Evolutionary conservation across 2,888 invertebrate genomes (phyloP), one percentile per base, ranked within the genome.

Genomic region (Protodeltote pygarga): DNA sequence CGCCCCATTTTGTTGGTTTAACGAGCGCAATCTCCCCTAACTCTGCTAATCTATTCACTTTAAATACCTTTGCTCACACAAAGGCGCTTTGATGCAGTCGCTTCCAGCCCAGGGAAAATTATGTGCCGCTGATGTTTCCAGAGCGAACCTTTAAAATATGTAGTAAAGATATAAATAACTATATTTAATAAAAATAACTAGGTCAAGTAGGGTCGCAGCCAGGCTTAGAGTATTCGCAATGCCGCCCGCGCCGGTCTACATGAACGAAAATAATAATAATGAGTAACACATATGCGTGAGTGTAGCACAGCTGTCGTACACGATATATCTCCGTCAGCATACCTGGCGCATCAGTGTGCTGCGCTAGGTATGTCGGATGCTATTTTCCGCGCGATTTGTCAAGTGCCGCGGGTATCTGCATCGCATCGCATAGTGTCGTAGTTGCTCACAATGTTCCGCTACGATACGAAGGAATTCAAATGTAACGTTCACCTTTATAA

Each of bases 31-130:
- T 49, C 59, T 31, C 5, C 15, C 32, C 42, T 16, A 25, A 47
- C 47, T 47, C 48, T 20, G 50, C 50, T 65, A 68, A 65, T 67
- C 63, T 67, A 63, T 67, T 65, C 60, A 52, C 44, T 61, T 49
- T 40, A 47, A 51, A 53, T 49, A 50, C 47, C 40, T 50, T 50
- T 58, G 54, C 42, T 47, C 35, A 45, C 50, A 59, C 62, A 62
- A 65, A 62, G 44, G 33, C 24, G 42, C 49, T 62, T 65, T 59
- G 52, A 55, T 59, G 62, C 59, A 62, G 49, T 41, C 29, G 24
- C 45, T 20, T 17, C 45, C 10, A n/a, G n/a, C n/a, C n/a, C n/a
- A n/a, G n/a, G 17, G 14, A 20, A 14, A 40, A 24, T 51, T 29
- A 47, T 45, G 31, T 40, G 23, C 16, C 41, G 40, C 17, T 39